Evolutionary conservation across 1,140 invertebrate species (phyloP).

Genomic region (Zaprionus inermis): DNA sequence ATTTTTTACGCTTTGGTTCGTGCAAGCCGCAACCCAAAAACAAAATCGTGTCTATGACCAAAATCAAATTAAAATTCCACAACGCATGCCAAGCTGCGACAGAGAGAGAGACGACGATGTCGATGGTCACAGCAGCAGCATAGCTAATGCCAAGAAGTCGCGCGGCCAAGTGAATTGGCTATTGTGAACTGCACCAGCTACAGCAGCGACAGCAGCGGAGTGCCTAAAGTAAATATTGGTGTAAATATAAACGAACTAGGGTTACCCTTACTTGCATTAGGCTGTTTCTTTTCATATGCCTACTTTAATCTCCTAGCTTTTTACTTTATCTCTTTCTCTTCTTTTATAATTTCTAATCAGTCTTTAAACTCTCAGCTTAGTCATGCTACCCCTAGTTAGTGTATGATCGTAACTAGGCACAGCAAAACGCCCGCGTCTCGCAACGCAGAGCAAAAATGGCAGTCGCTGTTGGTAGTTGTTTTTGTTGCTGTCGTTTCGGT

Average conservation of each 20-base stretch:
- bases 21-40: conserved; percentile 61
- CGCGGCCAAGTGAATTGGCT: conserved; percentile 55
- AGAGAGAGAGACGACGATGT: conserved; percentile 15
- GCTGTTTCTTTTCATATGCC: not conserved
- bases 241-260: not conserved
- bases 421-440: conserved; percentile 43
- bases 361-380: not conserved
- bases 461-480: conserved; percentile 24
- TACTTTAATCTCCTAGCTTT: too few relatives aligned
- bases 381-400: not conserved
- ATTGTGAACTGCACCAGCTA: conserved; percentile 38
- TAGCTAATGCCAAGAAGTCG: conserved; percentile 77
- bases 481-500: conserved; percentile 37
- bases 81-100: conserved; percentile 69
- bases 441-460: conserved; percentile 47
- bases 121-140: conserved; percentile 48
- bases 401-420: conserved; percentile 38
- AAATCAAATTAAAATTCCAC: conserved; percentile 82
- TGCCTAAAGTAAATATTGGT: not conserved
- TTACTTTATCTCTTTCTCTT: not conserved
- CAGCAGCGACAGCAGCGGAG: not conserved
- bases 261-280: not conserved
- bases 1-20: conserved; percentile 38
- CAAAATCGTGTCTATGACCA: conserved; percentile 79
- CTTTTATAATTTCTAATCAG: not conserved